phyloP scores from a whole-genome alignment of 2,113 vertebrate species.

The Chionis minor region DNA sequence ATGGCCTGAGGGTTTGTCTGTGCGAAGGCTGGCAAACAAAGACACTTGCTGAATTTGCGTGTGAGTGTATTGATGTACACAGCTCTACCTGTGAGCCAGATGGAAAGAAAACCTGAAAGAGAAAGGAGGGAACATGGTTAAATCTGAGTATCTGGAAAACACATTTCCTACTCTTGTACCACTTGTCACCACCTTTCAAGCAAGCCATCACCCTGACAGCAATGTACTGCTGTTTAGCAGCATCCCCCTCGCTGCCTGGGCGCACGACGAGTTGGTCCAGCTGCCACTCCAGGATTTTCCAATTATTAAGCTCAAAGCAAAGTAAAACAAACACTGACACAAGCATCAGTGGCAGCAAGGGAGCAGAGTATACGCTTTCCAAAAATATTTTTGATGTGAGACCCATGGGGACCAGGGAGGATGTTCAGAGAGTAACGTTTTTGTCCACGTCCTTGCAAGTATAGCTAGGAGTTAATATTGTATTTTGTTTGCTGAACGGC shows the following conservation, averaged over 20 bases:
- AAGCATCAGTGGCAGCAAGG: neutral
- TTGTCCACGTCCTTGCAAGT: neutral
- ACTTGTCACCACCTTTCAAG: constrained; percentile 53
- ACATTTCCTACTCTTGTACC: constrained; percentile 44
- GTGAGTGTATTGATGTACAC: neutral
- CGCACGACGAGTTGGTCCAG: neutral
- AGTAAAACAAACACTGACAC: constrained; percentile 8
- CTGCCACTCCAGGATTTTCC: neutral
- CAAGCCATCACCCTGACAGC: neutral
- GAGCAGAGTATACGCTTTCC: neutral
- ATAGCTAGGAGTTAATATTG: neutral
- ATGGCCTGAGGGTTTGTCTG: neutral
- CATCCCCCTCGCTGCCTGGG: neutral
- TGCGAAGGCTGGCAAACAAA: neutral
- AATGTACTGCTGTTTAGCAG: neutral
- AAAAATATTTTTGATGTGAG: neutral
- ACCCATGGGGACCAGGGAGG: neutral
- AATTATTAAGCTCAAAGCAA: constrained; percentile 8
- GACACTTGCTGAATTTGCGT: neutral
- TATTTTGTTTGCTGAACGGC: neutral
- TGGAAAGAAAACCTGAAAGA: neutral
- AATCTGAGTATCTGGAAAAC: constrained; percentile 48
- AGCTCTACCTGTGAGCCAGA: neutral
- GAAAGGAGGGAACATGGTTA: neutral
- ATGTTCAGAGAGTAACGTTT: neutral